Conservation (phyloP, 2,113 vertebrate species). For the Vimba vimba region DNA sequence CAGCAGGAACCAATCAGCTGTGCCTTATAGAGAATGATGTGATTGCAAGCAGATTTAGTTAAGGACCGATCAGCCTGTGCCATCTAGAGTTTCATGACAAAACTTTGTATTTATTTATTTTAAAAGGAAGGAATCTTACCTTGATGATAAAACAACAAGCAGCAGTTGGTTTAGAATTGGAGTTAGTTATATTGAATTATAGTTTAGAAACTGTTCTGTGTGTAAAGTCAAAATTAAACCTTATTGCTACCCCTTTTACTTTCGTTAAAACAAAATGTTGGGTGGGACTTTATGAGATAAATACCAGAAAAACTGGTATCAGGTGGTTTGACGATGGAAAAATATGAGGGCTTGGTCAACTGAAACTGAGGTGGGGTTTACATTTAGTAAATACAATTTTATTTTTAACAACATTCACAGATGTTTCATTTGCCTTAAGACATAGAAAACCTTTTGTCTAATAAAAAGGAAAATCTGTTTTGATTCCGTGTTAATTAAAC, state of each 20-base stretch:
- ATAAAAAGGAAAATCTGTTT: background rate
- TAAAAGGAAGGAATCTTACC: slow-evolving; percentile 4
- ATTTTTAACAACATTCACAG: too few relatives aligned
- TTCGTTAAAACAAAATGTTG: background rate
- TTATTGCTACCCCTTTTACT: background rate
- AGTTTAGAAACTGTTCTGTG: background rate
- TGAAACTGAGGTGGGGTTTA: background rate
- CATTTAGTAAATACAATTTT: too few relatives aligned
- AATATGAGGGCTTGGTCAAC: background rate
- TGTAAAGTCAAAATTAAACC: background rate
- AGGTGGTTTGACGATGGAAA: background rate
- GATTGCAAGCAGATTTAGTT: too few relatives aligned
- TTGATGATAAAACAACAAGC: background rate
- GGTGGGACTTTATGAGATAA: background rate
- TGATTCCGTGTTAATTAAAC: background rate
- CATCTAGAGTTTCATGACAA: too few relatives aligned
- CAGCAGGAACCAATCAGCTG: too few relatives aligned
- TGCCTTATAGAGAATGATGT: too few relatives aligned
- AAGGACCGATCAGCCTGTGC: too few relatives aligned
- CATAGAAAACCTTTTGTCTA: too few relatives aligned
- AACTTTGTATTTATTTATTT: too few relatives aligned
- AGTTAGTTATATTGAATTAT: background rate
- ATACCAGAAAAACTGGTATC: background rate
- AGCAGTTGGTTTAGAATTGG: background rate
- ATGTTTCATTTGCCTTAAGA: background rate